A percentile compares a stretch with the other conserved stretches of the same genome.
Evolutionary conservation across 1,140 invertebrate species (phyloP).

Genomic region (Listronotus bonariensis): DNA sequence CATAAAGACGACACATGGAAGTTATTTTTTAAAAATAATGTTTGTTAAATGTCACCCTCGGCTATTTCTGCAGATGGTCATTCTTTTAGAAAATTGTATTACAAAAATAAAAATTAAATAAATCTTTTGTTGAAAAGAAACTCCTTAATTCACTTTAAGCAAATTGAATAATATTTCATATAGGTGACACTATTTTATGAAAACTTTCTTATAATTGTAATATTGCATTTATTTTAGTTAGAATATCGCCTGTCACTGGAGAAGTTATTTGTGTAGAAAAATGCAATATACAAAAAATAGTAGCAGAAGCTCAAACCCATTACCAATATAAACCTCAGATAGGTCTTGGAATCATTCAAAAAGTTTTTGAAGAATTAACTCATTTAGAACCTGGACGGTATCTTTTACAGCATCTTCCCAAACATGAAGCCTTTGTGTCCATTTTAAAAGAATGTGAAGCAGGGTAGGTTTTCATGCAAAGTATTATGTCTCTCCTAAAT

Average conservation of each 20-base stretch:
- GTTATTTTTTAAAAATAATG: too few species aligned
- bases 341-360: slow-evolving; percentile 51
- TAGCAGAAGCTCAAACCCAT: slow-evolving; percentile 52
- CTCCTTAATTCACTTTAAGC: too few species aligned
- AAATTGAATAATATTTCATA: too few species aligned
- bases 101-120: too few species aligned
- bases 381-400: slow-evolving; percentile 54
- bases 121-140: too few species aligned
- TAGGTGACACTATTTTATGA: too few species aligned
- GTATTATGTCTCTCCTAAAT: too few species aligned
- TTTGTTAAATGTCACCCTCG: too few species aligned
- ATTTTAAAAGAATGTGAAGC: slow-evolving; percentile 48
- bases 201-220: too few species aligned
- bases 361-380: slow-evolving; percentile 51
- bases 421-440: slow-evolving; percentile 54
- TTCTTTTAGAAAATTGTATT: too few species aligned
- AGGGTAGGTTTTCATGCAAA: background rate
- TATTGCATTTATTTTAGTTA: slow-evolving; percentile 47
- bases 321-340: slow-evolving; percentile 52
- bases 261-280: slow-evolving; percentile 57
- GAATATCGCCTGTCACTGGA: slow-evolving; percentile 47
- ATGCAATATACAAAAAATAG: slow-evolving; percentile 51
- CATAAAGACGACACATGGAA: too few species aligned
- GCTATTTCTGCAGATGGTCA: too few species aligned
- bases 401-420: slow-evolving; percentile 55